Evolutionary conservation across 2,888 invertebrate genomes (phyloP).

Genomic region (Orgyia antiqua): DNA sequence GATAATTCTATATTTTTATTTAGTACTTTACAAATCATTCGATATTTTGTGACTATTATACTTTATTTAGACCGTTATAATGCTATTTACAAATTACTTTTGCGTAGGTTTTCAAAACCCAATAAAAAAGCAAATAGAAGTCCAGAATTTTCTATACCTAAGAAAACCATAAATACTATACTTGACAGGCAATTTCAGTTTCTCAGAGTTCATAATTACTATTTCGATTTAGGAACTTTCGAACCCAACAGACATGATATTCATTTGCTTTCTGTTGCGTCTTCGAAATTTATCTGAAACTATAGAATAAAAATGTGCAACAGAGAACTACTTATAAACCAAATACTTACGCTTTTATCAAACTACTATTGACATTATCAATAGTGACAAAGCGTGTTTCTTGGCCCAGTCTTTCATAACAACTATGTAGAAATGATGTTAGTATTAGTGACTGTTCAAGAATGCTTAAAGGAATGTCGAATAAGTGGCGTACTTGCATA

Average conservation of each 20-base stretch:
- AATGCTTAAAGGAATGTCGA: slow-evolving; percentile 60
- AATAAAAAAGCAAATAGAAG: no score
- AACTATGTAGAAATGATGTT: slow-evolving; percentile 38
- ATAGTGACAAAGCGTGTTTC: slow-evolving; percentile 60
- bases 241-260: no score
- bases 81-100: no score
- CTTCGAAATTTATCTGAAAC: no score
- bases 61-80: slow-evolving; percentile 1
- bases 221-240: no score
- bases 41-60: slow-evolving; percentile 4
- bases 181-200: no score
- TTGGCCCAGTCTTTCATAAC: slow-evolving; percentile 48
- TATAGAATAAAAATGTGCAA: slow-evolving; percentile 15
- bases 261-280: no score
- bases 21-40: slow-evolving; percentile 4
- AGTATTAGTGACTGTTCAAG: slow-evolving; percentile 36
- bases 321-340: slow-evolving; percentile 20
- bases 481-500: slow-evolving; percentile 17
- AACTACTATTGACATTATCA: slow-evolving; percentile 66
- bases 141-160: no score
- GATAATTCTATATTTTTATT: background rate
- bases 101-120: no score
- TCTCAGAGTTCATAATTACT: no score
- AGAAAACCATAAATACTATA: no score
- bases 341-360: slow-evolving; percentile 44